A percentile compares a stretch with the other conserved stretches of the same genome.
Conservation (phyloP, 2,888 invertebrate genomes). For the Tachystola acroxantha region DNA sequence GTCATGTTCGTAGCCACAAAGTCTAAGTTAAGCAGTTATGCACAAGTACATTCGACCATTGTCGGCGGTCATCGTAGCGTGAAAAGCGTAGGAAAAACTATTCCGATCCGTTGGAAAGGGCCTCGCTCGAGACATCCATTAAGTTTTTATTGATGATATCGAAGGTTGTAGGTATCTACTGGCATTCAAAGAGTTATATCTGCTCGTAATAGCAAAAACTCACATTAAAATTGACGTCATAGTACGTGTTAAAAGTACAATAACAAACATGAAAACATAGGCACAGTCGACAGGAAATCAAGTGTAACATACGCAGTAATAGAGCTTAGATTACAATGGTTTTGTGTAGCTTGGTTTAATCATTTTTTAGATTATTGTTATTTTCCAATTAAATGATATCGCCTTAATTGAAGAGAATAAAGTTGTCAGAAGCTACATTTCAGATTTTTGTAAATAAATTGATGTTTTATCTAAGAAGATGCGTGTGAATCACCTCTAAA, state of each 20-base stretch:
- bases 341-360: too few species aligned
- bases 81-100: conserved; percentile 17
- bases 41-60: conserved; percentile 15
- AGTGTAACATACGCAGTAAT: too few species aligned
- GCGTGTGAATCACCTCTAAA: too few species aligned
- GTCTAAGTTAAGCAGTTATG: conserved; percentile 11
- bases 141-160: conserved; percentile 15
- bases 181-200: background rate
- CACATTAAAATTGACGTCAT: background rate
- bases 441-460: too few species aligned
- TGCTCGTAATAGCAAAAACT: background rate
- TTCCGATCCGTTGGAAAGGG: conserved; percentile 14
- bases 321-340: too few species aligned
- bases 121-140: conserved; percentile 19
- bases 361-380: too few species aligned
- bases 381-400: too few species aligned
- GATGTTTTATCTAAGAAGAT: too few species aligned
- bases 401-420: too few species aligned
- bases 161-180: conserved; percentile 17
- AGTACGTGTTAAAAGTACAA: background rate
- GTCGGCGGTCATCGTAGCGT: conserved; percentile 17
- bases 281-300: too few species aligned
- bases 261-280: too few species aligned
- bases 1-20: conserved; percentile 9
- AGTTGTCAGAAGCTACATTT: too few species aligned